Conservation (phyloP, 2,797 vertebrate species). For the Acanthiza pusilla region DNA sequence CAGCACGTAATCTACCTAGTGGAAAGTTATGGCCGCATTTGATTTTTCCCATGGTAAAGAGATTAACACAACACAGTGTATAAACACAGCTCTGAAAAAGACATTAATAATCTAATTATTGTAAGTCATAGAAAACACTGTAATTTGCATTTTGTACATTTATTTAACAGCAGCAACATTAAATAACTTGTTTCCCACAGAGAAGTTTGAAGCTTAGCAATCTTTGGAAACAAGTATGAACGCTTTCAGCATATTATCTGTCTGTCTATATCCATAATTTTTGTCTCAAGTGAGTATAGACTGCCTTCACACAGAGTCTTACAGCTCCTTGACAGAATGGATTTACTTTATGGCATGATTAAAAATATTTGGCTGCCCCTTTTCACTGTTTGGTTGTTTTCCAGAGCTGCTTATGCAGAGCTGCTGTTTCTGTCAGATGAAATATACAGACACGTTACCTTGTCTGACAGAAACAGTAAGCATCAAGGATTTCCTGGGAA, state of each 20-base stretch:
- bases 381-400: background rate
- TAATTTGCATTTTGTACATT: background rate
- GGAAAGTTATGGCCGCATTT: background rate
- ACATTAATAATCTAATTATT: background rate
- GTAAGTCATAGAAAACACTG: background rate
- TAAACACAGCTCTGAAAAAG: background rate
- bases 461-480: constrained; percentile 16
- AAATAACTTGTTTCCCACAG: background rate
- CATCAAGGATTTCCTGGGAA: constrained; percentile 13
- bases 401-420: background rate
- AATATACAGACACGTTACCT: background rate
- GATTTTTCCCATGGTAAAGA: background rate
- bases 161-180: background rate
- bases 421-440: constrained; percentile 5
- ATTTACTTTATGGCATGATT: background rate
- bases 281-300: background rate
- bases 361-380: background rate
- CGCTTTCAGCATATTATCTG: background rate
- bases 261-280: background rate
- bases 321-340: background rate
- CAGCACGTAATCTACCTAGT: background rate
- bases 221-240: background rate
- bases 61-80: background rate
- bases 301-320: background rate
- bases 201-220: background rate